Evolutionary conservation across 1,140 invertebrate genomes (phyloP), one percentile per base, ranked within the genome.

Genomic region (Drosophila trapezifrons): DNA sequence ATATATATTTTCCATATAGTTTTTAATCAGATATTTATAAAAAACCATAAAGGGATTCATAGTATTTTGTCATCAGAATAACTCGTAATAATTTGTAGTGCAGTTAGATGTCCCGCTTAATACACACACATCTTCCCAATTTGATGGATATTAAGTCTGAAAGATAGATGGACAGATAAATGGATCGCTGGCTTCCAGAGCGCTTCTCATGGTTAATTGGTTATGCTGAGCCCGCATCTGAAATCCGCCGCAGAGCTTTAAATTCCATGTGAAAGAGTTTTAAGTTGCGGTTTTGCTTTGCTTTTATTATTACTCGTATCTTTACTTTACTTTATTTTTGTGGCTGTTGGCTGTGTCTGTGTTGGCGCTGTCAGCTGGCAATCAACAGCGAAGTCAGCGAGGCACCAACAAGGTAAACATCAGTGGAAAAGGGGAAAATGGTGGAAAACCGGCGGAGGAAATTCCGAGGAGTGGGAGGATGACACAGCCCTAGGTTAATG

Each of bases 381-480:
- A 86, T 86, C 83, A 86, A 86, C 78, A 87, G 73, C 71, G 76
- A 70, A 87, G 65, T 58, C 80, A 83, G 60, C 83, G 71, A 83
- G 81, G 79, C 83, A 86, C 79, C 79, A 87, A 86, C 83, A 79
- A 52, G 66, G 79, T 75, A 86, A 86, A 86, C 79, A 86, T 76
- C 73, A 76, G 52, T 59, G 73, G 47, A 25, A 49, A 46, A 22
- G 40, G 55, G 43, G 35, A 32, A 57, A 64, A 38, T n/a, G 32
- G 51, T 22, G 32, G 32, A 22, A 54, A 54, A 37, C 0, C 29
- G 49, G 29, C 29, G 57, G 17, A 73, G 64, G 67, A 47, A 55
- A 58, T 22, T 18, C n/a, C 25, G 29, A 13, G 18, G 20, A 46
- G 43, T 49, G 52, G 43, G 59, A 52, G 71, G 71, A 54, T 62